Evolutionary conservation across 2,113 vertebrate species (phyloP).

Genomic region (Pandion haliaetus): DNA sequence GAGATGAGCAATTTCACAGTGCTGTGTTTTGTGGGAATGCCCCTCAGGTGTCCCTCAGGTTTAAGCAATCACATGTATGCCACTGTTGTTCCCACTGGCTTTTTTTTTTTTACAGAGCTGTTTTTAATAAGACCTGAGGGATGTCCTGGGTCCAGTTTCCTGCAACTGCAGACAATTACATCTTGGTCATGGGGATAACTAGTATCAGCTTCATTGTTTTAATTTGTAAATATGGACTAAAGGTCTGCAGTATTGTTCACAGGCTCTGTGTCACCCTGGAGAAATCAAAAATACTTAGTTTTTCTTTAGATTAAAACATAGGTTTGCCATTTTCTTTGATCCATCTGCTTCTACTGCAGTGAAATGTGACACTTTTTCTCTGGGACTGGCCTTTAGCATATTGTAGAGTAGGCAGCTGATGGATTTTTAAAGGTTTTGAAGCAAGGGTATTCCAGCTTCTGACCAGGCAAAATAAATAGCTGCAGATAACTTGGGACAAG

Average conservation of each 20-base stretch:
- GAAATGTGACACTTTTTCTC: neutral
- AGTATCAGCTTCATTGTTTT: neutral
- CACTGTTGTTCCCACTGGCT: neutral
- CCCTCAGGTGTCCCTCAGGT: neutral
- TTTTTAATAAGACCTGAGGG: neutral
- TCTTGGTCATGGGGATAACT: neutral
- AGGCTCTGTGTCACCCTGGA: neutral
- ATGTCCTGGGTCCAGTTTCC: neutral
- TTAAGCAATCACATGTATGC: neutral
- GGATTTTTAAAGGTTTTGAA: neutral
- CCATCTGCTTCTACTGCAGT: neutral
- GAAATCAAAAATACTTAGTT: neutral
- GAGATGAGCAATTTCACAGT: neutral
- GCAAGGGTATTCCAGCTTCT: neutral
- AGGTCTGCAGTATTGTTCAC: neutral
- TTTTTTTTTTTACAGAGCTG: neutral
- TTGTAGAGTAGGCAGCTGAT: neutral
- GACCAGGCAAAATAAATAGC: neutral
- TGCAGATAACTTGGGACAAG: neutral
- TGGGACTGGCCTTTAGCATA: neutral
- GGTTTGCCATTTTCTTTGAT: neutral
- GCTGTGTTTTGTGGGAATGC: neutral
- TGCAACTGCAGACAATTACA: neutral
- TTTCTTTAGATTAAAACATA: neutral
- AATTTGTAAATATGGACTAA: neutral